A percentile compares a stretch with the other conserved stretches of the same genome.
Conservation (phyloP, 2,113 vertebrate genomes). For the Phoxinus phoxinus region DNA sequence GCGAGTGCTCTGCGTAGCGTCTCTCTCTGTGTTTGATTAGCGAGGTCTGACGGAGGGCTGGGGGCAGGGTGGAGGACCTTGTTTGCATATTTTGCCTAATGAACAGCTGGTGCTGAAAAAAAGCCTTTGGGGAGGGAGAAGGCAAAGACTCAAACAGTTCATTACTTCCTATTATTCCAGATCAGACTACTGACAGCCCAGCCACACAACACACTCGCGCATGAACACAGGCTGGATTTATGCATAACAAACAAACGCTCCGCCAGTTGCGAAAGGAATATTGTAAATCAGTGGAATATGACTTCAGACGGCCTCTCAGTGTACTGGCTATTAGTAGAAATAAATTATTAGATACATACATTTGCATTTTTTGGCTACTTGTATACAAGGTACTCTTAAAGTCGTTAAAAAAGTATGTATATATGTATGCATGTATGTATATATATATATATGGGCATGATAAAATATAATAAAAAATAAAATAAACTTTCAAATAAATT, state of each 20-base stretch:
- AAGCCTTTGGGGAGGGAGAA: conserved; percentile 76
- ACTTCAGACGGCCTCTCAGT: neutral
- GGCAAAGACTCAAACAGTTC: conserved; percentile 70
- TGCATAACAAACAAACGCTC: neutral
- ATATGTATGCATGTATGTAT: neutral
- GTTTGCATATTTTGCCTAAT: conserved; percentile 89
- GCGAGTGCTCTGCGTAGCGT: neutral
- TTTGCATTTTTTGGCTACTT: no score
- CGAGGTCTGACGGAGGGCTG: conserved; percentile 49
- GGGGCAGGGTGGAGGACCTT: conserved; percentile 61
- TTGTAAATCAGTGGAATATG: neutral
- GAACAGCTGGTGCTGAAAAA: conserved; percentile 80
- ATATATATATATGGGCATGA: neutral
- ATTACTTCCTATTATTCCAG: conserved; percentile 78
- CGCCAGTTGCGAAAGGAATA: neutral
- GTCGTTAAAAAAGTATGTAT: neutral
- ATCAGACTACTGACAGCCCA: conserved; percentile 80
- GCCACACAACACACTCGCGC: conserved; percentile 42
- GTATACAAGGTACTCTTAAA: no score
- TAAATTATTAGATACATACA: neutral
- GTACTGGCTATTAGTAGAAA: neutral
- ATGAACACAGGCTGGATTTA: conserved; percentile 13
- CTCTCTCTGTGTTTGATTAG: conserved; percentile 52
- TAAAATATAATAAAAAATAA: neutral
- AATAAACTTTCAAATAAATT: no score